Evolutionary conservation across 2,888 invertebrate genomes (phyloP), one percentile per base, ranked within the genome.

Genomic region (Megalurothrips usitatus): DNA sequence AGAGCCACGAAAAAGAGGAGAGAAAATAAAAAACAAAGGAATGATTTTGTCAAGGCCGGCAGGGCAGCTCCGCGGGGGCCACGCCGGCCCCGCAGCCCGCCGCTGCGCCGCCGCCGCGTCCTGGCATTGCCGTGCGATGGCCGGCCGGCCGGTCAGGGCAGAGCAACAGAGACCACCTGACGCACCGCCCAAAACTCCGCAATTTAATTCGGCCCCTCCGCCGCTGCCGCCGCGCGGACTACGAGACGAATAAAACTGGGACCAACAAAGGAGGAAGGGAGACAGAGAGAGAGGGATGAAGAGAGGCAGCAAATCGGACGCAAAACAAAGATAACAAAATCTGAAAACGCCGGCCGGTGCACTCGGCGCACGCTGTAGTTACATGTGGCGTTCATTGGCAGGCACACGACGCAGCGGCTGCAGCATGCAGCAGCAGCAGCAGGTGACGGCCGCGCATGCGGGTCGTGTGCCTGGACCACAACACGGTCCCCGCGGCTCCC

Each of bases 131-230:
- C 43, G 19, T 48, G 14, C 80, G 88, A 49, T 43, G 81, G n/a
- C 63, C 58, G 19, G 23, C 14, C 80, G 88, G 88, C 86, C 88
- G 88, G 87, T 86, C 88, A 87, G 86, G 14, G 58, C 58, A 58
- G 26, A 68, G 68, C 68, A 23, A 8, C 68, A 68, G 34, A 68
- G 68, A 68, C 68, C 68, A 68, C 68, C 68, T 68, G 68, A 23
- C 68, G 58, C 58, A 58, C 58, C 19, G 80, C 78, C 75, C 80
- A 82, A 82, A n/a, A 82, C 68, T 68, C 68, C 23, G 68, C 68
- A 68, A 68, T 68, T 68, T 68, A 23, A 68, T 68, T 68, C 68
- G 68, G 68, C 52, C 52, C 52, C 52, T 2, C 52, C 12, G 68
- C n/a, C n/a, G n/a, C n/a, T n/a, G n/a, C n/a, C n/a, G n/a, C n/a